These are phyloP conservation scores for Psittacus erithacus DNA, from an alignment of 2,113 vertebrate genomes.

Conservation along the genomic window DNA sequence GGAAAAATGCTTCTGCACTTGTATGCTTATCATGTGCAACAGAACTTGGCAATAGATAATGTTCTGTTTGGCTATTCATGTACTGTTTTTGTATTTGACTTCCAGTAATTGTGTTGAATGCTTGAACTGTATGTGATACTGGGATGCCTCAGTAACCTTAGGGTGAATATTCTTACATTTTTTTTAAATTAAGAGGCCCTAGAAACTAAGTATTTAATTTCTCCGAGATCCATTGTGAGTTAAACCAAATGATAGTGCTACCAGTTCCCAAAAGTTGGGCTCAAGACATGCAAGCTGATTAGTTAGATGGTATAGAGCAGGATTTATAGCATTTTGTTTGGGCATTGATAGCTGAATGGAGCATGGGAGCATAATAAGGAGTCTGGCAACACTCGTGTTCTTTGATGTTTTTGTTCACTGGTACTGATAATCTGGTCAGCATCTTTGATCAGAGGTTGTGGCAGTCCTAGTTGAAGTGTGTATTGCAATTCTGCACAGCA, in stretches of 20 bases:
- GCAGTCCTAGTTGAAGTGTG: not conserved
- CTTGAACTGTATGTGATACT: not conserved
- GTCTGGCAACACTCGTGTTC: not conserved
- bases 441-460: slow-evolving; percentile 6
- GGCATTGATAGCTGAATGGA: not conserved
- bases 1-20: not conserved
- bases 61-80: not conserved
- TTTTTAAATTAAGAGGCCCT: not conserved
- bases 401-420: not conserved
- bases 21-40: not conserved
- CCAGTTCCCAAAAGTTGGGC: not conserved
- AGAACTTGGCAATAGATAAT: not conserved
- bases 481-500: not conserved
- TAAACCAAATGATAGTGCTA: not conserved
- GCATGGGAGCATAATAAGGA: not conserved
- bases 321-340: slow-evolving; percentile 21
- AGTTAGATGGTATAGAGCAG: not conserved
- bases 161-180: not conserved
- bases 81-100: not conserved
- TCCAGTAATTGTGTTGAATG: not conserved
- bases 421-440: not conserved
- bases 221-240: not conserved
- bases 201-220: not conserved
- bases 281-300: not conserved
- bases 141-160: not conserved